These are phyloP conservation scores for Antedon mediterranea DNA, from an alignment of 53 echinoderm and acorn worm genomes.

Conservation along the genomic window DNA sequence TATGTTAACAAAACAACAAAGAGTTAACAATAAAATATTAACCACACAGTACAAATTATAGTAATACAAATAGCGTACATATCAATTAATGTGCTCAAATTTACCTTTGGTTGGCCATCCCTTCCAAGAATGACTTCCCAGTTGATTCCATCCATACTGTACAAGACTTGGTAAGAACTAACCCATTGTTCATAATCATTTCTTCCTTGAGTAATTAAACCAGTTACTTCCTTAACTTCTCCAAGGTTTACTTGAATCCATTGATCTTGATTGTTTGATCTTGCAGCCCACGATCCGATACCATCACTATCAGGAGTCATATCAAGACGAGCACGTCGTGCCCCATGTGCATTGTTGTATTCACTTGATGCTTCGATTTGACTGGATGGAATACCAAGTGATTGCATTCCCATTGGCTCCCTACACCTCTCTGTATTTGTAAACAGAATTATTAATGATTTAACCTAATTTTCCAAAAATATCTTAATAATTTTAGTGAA, in stretches of 20 bases:
- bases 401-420: not conserved
- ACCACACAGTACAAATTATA: not conserved
- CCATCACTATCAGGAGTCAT: not conserved
- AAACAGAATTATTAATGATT: not conserved
- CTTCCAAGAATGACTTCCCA: not conserved
- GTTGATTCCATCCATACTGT: not conserved
- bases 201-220: not conserved
- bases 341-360: not conserved
- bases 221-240: not conserved
- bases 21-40: not conserved
- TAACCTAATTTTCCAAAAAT: not conserved
- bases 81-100: not conserved
- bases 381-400: not conserved
- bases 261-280: not conserved
- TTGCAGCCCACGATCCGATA: not conserved
- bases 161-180: not conserved
- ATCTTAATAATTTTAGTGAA: not conserved
- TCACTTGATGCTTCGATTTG: not conserved
- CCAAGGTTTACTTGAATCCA: not conserved
- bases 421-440: too few relatives aligned
- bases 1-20: too few relatives aligned
- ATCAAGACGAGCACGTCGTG: not conserved
- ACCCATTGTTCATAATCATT: not conserved
- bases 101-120: not conserved
- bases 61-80: not conserved